Percentiles rank a stretch among this genome's conserved stretches.
Conservation (phyloP, 1,140 invertebrate species). For the Drosophila varians region DNA sequence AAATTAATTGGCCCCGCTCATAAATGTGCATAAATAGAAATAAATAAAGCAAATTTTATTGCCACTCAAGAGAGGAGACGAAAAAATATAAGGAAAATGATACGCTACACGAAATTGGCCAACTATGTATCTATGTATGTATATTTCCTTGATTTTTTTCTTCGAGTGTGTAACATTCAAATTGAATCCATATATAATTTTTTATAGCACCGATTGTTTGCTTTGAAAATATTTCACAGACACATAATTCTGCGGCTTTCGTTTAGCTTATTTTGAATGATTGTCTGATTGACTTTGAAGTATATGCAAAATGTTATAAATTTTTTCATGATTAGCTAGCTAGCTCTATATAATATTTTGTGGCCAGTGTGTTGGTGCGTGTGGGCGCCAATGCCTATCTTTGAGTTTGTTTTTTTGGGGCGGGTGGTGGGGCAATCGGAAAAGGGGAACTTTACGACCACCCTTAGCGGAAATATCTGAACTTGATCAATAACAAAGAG, state of each 20-base stretch:
- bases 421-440: too few species aligned
- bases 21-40: constrained; percentile 53
- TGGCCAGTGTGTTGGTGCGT: neutral
- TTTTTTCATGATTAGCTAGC: constrained; percentile 19
- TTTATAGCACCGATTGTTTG: constrained; percentile 33
- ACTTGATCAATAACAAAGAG: constrained; percentile 27
- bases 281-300: constrained; percentile 49
- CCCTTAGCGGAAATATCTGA: constrained; percentile 27
- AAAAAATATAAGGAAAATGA: too few species aligned
- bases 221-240: constrained; percentile 45
- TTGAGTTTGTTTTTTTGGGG: too few species aligned
- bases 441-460: neutral
- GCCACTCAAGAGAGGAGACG: too few species aligned
- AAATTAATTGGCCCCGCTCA: constrained; percentile 53
- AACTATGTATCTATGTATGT: too few species aligned
- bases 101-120: too few species aligned
- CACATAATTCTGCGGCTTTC: constrained; percentile 31
- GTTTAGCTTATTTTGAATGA: constrained; percentile 44
- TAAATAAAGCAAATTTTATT: too few species aligned
- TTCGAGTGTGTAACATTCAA: constrained; percentile 22
- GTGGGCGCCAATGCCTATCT: neutral
- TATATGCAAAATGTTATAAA: constrained; percentile 19
- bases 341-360: constrained; percentile 5
- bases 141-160: constrained; percentile 36
- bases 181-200: constrained; percentile 35